Evolutionary conservation across 2,888 invertebrate species (phyloP).

Genomic region (Malthinus seriepunctatus): DNA sequence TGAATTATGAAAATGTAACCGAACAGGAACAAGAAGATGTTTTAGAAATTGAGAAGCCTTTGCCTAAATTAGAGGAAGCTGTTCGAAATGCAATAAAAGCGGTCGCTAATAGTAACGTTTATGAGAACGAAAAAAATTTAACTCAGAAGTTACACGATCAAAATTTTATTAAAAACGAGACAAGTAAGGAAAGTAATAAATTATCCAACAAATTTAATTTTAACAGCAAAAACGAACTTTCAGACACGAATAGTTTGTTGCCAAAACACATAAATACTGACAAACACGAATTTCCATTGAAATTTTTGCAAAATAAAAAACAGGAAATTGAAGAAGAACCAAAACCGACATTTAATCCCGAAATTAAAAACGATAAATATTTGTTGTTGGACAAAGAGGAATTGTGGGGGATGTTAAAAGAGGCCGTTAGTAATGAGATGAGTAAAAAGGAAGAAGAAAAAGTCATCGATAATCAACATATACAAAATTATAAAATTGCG

Average conservation of each 20-base stretch:
- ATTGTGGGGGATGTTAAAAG: conserved; percentile 65
- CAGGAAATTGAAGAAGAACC: conserved; percentile 31
- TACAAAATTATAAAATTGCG: conserved; percentile 5
- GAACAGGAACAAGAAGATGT: not conserved
- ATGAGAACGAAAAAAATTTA: conserved; percentile 7
- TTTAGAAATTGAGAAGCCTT: not conserved
- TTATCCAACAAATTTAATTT: not conserved
- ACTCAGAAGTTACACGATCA: not conserved
- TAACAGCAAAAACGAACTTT: not conserved
- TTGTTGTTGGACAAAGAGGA: conserved; percentile 64
- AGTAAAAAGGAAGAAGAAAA: conserved; percentile 21
- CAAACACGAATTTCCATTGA: conserved; percentile 37
- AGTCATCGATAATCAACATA: conserved; percentile 2
- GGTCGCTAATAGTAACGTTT: conserved; percentile 8
- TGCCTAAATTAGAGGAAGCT: conserved; percentile 10
- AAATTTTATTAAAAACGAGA: not conserved
- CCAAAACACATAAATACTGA: conserved; percentile 44
- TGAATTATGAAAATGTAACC: not conserved
- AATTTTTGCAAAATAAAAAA: conserved; percentile 32
- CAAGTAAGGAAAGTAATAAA: not conserved
- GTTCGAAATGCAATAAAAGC: conserved; percentile 16
- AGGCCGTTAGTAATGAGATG: conserved; percentile 53
- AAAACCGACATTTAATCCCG: conserved; percentile 41
- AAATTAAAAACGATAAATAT: conserved; percentile 57
- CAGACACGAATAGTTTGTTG: conserved; percentile 29